Percentiles rank a stretch among this genome's conserved stretches.
Evolutionary conservation across 53 echinoderm and acorn worm genomes (phyloP).

Genomic region (Holothuria leucospilota): DNA sequence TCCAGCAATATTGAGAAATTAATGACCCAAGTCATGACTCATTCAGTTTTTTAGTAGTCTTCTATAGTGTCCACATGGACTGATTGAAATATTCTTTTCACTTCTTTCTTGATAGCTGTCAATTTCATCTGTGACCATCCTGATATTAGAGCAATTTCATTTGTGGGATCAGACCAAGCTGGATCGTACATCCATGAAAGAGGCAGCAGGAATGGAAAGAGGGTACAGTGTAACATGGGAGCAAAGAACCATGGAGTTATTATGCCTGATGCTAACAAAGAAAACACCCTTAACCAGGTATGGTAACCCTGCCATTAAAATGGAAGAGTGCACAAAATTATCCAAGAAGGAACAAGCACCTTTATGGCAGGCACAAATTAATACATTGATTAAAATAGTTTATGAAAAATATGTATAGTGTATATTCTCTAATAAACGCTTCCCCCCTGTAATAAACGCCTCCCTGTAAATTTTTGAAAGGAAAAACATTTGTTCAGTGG

Average conservation of each 20-base stretch:
- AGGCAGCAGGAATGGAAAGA: slow-evolving; percentile 80
- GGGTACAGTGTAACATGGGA: slow-evolving; percentile 96
- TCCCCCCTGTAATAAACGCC: too few species aligned
- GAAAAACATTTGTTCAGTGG: too few species aligned
- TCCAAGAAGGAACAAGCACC: background rate
- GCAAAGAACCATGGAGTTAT: slow-evolving; percentile 97
- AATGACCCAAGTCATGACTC: too few species aligned
- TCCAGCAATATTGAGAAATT: too few species aligned
- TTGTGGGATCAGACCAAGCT: slow-evolving; percentile 94
- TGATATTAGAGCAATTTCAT: slow-evolving; percentile 85
- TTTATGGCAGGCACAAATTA: too few species aligned
- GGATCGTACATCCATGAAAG: slow-evolving; percentile 89
- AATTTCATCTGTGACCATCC: slow-evolving; percentile 95
- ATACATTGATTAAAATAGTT: too few species aligned
- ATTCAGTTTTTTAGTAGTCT: too few species aligned
- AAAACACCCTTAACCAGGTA: slow-evolving; percentile 96
- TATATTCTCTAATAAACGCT: too few species aligned
- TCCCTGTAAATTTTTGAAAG: too few species aligned
- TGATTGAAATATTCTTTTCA: too few species aligned
- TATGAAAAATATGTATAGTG: too few species aligned
- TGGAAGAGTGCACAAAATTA: background rate
- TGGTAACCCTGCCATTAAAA: background rate
- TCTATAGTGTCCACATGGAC: too few species aligned
- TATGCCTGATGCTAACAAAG: slow-evolving; percentile 99
- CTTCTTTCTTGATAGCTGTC: slow-evolving; percentile 67